Conservation (phyloP, 1,140 invertebrate genomes). For the Pantala flavescens region DNA sequence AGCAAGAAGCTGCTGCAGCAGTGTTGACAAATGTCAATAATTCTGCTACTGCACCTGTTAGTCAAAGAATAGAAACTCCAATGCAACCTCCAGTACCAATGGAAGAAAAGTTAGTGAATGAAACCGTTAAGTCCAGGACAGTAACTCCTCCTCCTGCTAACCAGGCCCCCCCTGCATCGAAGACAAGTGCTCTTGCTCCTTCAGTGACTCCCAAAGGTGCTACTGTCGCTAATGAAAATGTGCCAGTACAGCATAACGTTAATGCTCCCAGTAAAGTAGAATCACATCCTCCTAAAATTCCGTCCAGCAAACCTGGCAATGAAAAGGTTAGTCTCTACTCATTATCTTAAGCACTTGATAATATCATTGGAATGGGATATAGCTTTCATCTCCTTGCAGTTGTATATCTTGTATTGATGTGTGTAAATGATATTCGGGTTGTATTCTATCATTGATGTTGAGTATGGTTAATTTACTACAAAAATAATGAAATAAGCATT, state of each 20-base stretch:
- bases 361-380: too few species aligned
- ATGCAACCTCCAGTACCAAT: not conserved
- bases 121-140: not conserved
- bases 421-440: too few species aligned
- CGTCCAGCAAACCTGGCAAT: not conserved
- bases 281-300: not conserved
- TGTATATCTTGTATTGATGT: too few species aligned
- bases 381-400: too few species aligned
- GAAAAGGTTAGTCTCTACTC: not conserved
- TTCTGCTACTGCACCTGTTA: conserved; percentile 20
- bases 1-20: conserved; percentile 8
- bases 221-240: not conserved
- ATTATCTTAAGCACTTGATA: too few species aligned
- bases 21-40: not conserved
- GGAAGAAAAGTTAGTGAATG: not conserved
- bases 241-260: not conserved
- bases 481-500: too few species aligned
- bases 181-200: too few species aligned
- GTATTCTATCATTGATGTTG: too few species aligned
- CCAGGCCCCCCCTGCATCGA: not conserved
- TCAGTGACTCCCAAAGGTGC: not conserved
- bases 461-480: too few species aligned
- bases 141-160: not conserved
- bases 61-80: conserved; percentile 10
- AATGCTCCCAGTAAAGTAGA: not conserved